Evolutionary conservation across 2,888 invertebrate genomes (phyloP).

Genomic region (Morpho achilles): DNA sequence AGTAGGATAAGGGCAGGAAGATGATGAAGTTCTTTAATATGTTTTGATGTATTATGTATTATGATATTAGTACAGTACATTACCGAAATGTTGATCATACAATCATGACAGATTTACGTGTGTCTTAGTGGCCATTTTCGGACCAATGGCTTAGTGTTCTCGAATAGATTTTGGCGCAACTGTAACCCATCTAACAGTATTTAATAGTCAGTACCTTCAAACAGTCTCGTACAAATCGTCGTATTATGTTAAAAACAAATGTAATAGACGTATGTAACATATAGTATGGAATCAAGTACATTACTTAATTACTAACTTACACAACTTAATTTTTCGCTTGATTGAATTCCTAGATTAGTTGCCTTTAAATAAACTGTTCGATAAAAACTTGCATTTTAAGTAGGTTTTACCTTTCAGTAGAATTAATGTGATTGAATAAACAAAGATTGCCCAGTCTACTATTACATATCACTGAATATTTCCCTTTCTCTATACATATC

Average conservation of each 20-base stretch:
- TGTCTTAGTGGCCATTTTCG: too few species aligned
- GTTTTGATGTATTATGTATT: too few species aligned
- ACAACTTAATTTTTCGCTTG: conserved; percentile 8
- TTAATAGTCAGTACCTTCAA: not conserved
- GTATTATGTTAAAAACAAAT: too few species aligned
- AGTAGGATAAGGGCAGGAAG: too few species aligned
- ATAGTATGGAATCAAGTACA: not conserved
- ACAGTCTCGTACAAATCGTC: not conserved
- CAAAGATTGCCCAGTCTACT: conserved; percentile 2
- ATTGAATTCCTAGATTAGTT: not conserved
- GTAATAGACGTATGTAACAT: not conserved
- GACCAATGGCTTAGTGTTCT: too few species aligned
- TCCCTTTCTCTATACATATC: conserved; percentile 8
- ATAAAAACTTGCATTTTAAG: not conserved
- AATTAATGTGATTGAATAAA: not conserved
- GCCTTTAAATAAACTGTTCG: not conserved
- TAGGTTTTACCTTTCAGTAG: not conserved
- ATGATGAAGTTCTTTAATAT: too few species aligned
- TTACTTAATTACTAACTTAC: not conserved
- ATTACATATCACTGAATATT: conserved; percentile 1
- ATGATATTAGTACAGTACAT: too few species aligned
- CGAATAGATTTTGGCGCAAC: too few species aligned
- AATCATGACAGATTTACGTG: too few species aligned
- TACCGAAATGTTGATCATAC: too few species aligned
- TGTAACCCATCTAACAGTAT: too few species aligned